These are phyloP conservation scores for Malurus leucopterus DNA, from an alignment of 2,797 vertebrate species.

Conservation along the genomic window DNA sequence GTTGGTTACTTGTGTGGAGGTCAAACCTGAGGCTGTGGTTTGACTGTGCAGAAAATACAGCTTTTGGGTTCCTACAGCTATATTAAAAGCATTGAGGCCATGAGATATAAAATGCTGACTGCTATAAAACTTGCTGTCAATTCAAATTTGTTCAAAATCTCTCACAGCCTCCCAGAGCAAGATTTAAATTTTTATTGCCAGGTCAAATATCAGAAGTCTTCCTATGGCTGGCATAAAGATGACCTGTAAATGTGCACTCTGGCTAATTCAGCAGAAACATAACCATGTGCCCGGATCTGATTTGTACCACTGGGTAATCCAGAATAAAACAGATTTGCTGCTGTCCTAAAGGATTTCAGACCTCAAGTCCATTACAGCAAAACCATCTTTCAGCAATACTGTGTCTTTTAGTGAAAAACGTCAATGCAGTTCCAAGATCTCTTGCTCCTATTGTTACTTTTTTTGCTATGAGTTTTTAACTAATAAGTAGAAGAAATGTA, in stretches of 20 bases:
- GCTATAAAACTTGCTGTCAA: slow-evolving; percentile 35
- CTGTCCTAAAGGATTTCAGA: background rate
- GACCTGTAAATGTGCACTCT: slow-evolving; percentile 10
- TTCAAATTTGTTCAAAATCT: slow-evolving; percentile 43
- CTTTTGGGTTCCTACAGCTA: background rate
- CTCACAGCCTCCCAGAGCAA: background rate
- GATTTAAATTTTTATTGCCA: slow-evolving; percentile 44
- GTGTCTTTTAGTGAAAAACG: background rate
- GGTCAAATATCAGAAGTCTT: slow-evolving; percentile 22
- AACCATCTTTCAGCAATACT: background rate
- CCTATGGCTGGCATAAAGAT: background rate
- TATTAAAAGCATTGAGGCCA: background rate
- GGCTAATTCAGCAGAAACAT: slow-evolving; percentile 37
- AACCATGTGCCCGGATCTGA: background rate
- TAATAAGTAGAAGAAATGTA: background rate
- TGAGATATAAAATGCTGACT: slow-evolving; percentile 23
- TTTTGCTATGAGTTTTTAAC: background rate
- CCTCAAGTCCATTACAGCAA: background rate
- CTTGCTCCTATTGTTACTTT: background rate
- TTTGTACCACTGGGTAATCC: background rate
- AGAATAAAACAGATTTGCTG: background rate
- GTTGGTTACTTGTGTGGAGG: background rate
- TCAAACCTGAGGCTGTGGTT: background rate
- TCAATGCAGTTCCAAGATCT: fast-evolving
- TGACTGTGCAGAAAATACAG: slow-evolving; percentile 13